Base-by-base conservation (phyloP, 2,888 invertebrate genomes). In the Rambutsinella grinnellia region DNA sequence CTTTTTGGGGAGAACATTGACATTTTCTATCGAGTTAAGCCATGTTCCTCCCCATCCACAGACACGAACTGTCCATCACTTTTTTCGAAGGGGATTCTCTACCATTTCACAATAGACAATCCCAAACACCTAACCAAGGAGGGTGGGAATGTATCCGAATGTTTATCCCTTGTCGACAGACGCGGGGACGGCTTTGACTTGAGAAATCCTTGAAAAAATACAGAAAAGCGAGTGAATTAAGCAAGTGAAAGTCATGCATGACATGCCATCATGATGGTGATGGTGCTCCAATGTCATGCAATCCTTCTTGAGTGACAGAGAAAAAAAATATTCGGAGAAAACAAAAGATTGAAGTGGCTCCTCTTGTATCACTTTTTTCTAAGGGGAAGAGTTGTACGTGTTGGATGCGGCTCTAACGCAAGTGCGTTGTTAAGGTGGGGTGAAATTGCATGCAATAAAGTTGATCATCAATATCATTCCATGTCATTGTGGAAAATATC, bases 131-230 rank as follows among this genome's bases (percentile, higher is more conserved):
- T 36, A 8, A 36, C 36, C 5, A 36, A 56, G 36, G 57, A 61
- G 67, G 75, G 75, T 76, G 75, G 68, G 75, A 76, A 76, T 76
- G 49, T 28, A 28, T 57, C 75, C 75, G 56, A 69, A 68, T 76
- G 68, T 44, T 65, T 65, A 65, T 65, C 65, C 65, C 23, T 56
- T 65, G 65, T 54, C 65, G 28, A 49, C 49, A 49, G 49, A 24
- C 65, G 27, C 24, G 53, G 51, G n/a, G n/a, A n/a, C n/a, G 63
- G 53, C 63, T 65, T 65, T 54, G 21, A 19, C 15, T 23, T 54
- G 54, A n/a, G n/a, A 54, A 54, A 15, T 36, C 36, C 13, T 36
- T 54, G 23, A 21, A 21, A 54, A 54, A 21, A 54, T 46, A 28
- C 21, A 19, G 46, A 49, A n/a, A n/a, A 21, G 62, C 15, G 27